Base-by-base conservation (phyloP, 2,888 invertebrate species). In the Choristoneura rosaceana region DNA sequence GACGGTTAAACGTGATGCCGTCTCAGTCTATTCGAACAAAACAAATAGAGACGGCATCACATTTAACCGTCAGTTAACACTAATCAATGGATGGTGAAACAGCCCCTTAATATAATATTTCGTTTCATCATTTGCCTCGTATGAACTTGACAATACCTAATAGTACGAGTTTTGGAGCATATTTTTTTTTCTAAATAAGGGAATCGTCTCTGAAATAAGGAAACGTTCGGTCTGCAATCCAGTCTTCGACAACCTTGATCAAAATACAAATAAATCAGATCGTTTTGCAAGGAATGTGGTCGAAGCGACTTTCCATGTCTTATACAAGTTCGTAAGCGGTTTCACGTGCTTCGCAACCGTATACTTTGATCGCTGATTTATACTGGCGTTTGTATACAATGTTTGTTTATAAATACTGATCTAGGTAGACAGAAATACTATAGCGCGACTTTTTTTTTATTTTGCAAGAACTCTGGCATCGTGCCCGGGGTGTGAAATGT, bases 231-330 rank as follows among this genome's bases (percentile, higher is more conserved):
- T 59, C 10, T 65, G 38, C 47, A 70, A 34, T 17, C 62, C 47
- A 62, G 38, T 15, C 63, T 34, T 38, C 63, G 69, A 64, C 68
- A 73, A 73, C 73, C 73, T 73, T 73, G 73, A 69, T 73, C 43
- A 73, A 64, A 70, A 75, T 79, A 78, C 76, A 80, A 76, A 80
- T 84, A 81, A 82, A 86, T 83, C 78, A 80, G 79, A 81, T 79
- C 76, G 79, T 78, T 84, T 81, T 73, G 77, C 80, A 68, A 77
- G 81, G 85, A 88, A 89, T 87, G 88, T 82, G 76, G 87, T 76
- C 78, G 75, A 76, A 79, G 75, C 82, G 79, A 81, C 87, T 89
- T 87, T 88, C 85, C 84, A 82, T 81, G 73, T 70, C 76, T 62
- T 43, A 34, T 63, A 62, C 64, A 68, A 68, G 75, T 75, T 71